These are phyloP conservation scores for honey bee (Apis mellifera) DNA, from an alignment of 1,140 invertebrate species.

Conservation along the genomic window DNA sequence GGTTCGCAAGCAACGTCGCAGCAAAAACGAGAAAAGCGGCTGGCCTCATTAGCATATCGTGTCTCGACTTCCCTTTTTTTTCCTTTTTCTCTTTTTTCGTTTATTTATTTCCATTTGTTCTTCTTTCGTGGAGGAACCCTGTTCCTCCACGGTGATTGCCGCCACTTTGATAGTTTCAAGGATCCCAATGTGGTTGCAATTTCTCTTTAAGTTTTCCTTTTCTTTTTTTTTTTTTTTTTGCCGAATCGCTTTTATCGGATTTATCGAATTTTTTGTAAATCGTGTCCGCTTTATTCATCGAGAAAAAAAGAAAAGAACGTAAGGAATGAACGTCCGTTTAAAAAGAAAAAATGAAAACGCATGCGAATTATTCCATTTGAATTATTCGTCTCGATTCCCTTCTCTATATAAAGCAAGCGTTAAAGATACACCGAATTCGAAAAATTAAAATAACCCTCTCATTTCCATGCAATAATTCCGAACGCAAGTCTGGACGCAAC, in stretches of 20 bases:
- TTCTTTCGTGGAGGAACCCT: neutral
- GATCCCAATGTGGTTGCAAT: neutral
- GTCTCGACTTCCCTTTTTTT: slow-evolving; percentile 24
- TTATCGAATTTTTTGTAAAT: neutral
- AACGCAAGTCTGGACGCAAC: neutral
- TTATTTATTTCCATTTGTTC: neutral
- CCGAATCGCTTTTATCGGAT: neutral
- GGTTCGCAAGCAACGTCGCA: slow-evolving; percentile 23
- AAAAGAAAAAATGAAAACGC: too few species aligned
- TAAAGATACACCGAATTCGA: neutral
- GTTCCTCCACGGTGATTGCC: slow-evolving; percentile 7
- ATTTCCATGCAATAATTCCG: neutral
- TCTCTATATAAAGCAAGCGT: neutral
- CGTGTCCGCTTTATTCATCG: too few species aligned
- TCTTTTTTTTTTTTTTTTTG: neutral
- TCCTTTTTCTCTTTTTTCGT: neutral
- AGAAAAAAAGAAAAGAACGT: too few species aligned
- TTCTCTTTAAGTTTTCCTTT: neutral
- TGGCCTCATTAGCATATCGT: slow-evolving; percentile 53
- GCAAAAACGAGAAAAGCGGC: slow-evolving; percentile 31
- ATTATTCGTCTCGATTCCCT: neutral
- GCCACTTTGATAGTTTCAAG: slow-evolving; percentile 36
- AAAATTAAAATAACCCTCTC: neutral
- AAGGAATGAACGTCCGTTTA: too few species aligned
- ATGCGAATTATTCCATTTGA: neutral